phyloP scores from a whole-genome alignment of 2,113 vertebrate genomes.

The Sclerurus mexicanus region DNA sequence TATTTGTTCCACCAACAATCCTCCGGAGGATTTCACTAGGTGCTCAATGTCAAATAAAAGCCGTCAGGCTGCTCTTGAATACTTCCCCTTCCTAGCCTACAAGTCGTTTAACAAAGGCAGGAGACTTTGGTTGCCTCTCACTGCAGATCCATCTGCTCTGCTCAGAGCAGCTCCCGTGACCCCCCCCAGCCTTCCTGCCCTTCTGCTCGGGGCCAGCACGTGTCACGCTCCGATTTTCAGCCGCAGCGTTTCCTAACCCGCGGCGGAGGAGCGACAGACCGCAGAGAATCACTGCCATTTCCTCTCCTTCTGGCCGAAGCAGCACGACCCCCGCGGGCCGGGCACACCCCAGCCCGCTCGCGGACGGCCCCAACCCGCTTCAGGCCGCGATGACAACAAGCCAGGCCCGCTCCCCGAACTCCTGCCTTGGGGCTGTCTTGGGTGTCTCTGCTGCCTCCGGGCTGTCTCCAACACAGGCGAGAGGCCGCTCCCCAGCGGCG shows the following conservation, averaged over 20 bases:
- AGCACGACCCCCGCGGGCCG: background rate
- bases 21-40: background rate
- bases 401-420: background rate
- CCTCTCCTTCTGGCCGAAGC: background rate
- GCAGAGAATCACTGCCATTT: background rate
- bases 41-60: background rate
- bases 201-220: rapidly evolving
- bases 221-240: background rate
- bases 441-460: too few species aligned
- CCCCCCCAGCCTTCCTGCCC: background rate
- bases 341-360: too few species aligned
- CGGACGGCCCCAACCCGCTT: background rate
- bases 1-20: background rate
- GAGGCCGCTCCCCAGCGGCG: too few species aligned
- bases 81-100: background rate
- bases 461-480: too few species aligned
- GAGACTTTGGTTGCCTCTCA: too few species aligned
- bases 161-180: background rate
- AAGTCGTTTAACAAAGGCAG: background rate
- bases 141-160: background rate
- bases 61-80: background rate
- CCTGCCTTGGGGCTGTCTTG: too few species aligned
- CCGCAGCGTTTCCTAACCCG: slow-evolving; percentile 3
- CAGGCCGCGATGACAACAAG: background rate
- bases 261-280: background rate